A percentile compares a stretch with the other conserved stretches of the same genome.
Conservation (phyloP, 2,113 vertebrate genomes). For the Orycteropus afer region DNA sequence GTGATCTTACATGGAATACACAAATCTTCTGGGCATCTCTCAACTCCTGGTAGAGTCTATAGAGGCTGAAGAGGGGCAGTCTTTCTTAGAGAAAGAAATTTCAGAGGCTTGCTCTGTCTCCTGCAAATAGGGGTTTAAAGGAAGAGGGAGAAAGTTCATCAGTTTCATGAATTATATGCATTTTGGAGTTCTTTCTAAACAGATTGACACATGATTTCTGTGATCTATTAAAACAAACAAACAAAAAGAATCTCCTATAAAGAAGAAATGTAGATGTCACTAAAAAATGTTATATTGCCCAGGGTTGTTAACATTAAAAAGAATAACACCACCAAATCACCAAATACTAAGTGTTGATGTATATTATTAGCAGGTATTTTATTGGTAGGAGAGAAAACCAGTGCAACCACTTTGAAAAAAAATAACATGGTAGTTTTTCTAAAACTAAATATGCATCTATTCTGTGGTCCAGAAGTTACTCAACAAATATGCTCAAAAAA, state of each 20-base stretch:
- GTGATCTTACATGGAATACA: not conserved
- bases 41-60: not conserved
- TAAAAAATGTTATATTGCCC: not conserved
- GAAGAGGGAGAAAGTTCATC: not conserved
- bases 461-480: not conserved
- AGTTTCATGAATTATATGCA: not conserved
- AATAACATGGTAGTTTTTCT: not conserved
- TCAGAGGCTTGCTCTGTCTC: not conserved
- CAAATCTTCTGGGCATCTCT: not conserved
- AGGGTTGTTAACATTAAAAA: not conserved
- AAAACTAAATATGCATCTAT: not conserved
- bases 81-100: not conserved
- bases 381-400: not conserved
- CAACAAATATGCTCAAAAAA: not conserved
- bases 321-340: not conserved
- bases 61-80: not conserved
- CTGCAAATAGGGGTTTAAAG: not conserved
- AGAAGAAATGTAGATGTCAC: not conserved
- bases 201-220: not conserved
- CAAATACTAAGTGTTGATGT: too few species aligned
- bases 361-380: not conserved
- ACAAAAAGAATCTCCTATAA: not conserved
- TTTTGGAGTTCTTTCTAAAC: constrained; percentile 7
- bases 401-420: not conserved
- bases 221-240: not conserved